Base-by-base conservation (phyloP, 2,888 invertebrate species). In the Bugula neritina region DNA sequence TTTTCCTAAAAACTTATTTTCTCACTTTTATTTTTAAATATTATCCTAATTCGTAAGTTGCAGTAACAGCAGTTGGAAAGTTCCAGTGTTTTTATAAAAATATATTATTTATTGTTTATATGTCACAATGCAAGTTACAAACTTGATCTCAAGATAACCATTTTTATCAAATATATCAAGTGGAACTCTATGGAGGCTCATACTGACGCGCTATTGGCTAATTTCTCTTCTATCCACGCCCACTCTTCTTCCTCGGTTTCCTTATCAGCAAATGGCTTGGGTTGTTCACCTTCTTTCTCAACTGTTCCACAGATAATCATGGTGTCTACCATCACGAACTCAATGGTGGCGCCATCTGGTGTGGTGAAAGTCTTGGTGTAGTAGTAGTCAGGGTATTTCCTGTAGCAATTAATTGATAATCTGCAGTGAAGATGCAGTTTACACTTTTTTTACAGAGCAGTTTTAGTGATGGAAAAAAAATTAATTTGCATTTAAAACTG, bases 251-350 rank as follows among this genome's bases (percentile, higher is more conserved):
- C 80, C 1, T 82, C 76, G 0, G 55, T 35, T 10, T 71, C 73
- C 23, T 72, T 52, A 71, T 78, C 73, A 0, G 70, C 73, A n/a
- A 81, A 3, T 1, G 80, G 82, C 69, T 79, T 79, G 27, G 74
- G 72, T 29, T 75, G 73, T 72, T 81, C 80, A 72, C 79, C 75
- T 23, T 79, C 79, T 1, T 81, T 31, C 63, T 31, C 27, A 25
- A 34, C 79, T 74, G 83, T 84, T 0, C 86, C 86, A 77, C 86
- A 87, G 58, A 87, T 77, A 17, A 84, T 77, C 1, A 87, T 79
- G 0, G 86, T 86, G 77, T 87, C 87, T 31, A 86, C 79, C 85
- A 87, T 85, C 13, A 87, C 58, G 54, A 87, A 77, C 29, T 86
- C 85, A 1, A 86, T 74, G 0, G 74, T 77, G 25, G 75, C 75